Conservation (phyloP, 2,888 invertebrate species). For the Syrphus vitripennis region DNA sequence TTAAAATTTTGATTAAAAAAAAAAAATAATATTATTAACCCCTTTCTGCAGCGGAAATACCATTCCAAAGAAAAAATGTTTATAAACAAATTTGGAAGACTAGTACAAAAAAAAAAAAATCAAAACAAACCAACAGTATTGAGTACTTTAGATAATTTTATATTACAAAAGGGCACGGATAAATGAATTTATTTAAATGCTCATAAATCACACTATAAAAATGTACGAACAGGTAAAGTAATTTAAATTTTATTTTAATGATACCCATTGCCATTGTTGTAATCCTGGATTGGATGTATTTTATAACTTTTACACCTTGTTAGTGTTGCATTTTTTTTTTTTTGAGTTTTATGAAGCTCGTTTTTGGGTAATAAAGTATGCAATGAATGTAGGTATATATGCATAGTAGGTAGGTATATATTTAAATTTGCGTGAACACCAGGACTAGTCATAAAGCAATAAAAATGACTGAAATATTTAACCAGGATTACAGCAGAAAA, state of each 20-base stretch:
- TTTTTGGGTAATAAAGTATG: neutral
- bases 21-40: neutral
- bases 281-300: constrained; percentile 9
- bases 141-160: neutral
- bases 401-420: neutral
- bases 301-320: constrained; percentile 27
- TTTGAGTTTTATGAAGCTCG: neutral
- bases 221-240: neutral
- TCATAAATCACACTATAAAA: constrained; percentile 15
- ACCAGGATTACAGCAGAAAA: neutral
- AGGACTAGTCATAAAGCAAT: constrained; percentile 19
- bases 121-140: neutral
- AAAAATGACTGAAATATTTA: neutral
- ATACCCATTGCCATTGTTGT: constrained; percentile 11
- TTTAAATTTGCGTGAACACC: neutral
- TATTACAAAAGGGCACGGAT: neutral
- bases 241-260: constrained; percentile 15
- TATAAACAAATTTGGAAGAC: neutral
- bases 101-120: neutral
- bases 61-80: neutral
- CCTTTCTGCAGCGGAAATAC: neutral
- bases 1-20: neutral
- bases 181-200: constrained; percentile 17
- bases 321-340: neutral
- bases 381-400: neutral